Conservation (phyloP, 1,140 invertebrate genomes). For the Goniozus legneri region DNA sequence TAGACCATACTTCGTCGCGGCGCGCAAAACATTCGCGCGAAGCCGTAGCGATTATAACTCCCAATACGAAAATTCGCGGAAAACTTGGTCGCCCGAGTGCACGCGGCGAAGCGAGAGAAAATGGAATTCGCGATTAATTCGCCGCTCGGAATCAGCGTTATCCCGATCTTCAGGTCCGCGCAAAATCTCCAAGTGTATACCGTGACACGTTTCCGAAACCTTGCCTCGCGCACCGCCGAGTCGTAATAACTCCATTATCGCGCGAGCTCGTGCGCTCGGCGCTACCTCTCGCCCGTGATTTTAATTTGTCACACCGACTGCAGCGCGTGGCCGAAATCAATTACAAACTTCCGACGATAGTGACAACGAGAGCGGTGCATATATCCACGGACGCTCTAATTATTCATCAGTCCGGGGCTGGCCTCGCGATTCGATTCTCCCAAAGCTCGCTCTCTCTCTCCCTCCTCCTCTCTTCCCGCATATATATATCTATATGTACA, state of each 20-base stretch:
- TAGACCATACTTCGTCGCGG: no score
- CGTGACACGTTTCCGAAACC: slow-evolving; percentile 3
- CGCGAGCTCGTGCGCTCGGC: slow-evolving; percentile 20
- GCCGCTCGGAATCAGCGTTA: slow-evolving; percentile 6
- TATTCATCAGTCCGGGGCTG: slow-evolving; percentile 23
- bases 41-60: no score
- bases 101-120: no score
- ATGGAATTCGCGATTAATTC: slow-evolving; percentile 19
- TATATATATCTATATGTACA: background rate
- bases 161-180: slow-evolving; percentile 6
- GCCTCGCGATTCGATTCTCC: no score
- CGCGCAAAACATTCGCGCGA: no score
- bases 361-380: slow-evolving; percentile 13
- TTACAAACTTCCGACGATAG: slow-evolving; percentile 24
- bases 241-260: slow-evolving; percentile 27
- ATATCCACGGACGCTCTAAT: slow-evolving; percentile 16
- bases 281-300: no score
- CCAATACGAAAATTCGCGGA: no score
- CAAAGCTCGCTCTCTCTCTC: background rate
- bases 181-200: background rate
- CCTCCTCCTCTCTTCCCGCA: background rate
- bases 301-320: slow-evolving; percentile 27
- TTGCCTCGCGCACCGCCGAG: slow-evolving; percentile 15
- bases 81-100: no score
- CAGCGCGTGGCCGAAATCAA: slow-evolving; percentile 26